phyloP scores from a whole-genome alignment of 2,888 invertebrate genomes.

The Gibbula magus region DNA sequence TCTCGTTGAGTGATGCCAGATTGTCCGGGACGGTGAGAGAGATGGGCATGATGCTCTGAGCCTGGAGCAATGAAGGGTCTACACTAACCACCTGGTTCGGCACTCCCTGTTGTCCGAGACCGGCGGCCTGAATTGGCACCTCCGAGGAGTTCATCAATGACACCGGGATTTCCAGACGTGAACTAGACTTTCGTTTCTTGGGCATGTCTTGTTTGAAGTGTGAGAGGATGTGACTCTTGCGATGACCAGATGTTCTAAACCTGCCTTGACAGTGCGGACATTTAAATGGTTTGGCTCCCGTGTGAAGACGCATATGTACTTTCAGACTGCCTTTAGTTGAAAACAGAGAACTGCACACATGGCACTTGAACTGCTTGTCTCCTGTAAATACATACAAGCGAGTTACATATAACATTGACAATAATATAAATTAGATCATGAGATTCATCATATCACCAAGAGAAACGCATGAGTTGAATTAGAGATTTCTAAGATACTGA shows the following conservation, averaged over 20 bases:
- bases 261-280: constrained; percentile 87
- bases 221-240: constrained; percentile 80
- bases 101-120: constrained; percentile 26
- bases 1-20: constrained; percentile 35
- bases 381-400: constrained; percentile 46
- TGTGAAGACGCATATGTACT: constrained; percentile 76
- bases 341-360: constrained; percentile 74
- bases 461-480: too few relatives aligned
- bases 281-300: constrained; percentile 85
- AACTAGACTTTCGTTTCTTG: constrained; percentile 38
- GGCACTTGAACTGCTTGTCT: constrained; percentile 73
- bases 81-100: constrained; percentile 49
- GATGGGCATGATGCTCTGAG: constrained; percentile 62
- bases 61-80: constrained; percentile 60
- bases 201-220: constrained; percentile 75
- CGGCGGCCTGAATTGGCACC: background rate
- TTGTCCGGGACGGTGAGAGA: constrained; percentile 59
- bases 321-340: constrained; percentile 75
- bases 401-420: too few relatives aligned
- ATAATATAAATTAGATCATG: too few relatives aligned
- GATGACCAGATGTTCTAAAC: constrained; percentile 83
- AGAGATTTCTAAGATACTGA: too few relatives aligned
- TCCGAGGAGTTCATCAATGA: background rate
- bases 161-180: constrained; percentile 35
- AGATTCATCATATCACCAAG: too few relatives aligned